Conservation (phyloP, 35 echinoderm and acorn worm species). For the Ptychodera flava region DNA sequence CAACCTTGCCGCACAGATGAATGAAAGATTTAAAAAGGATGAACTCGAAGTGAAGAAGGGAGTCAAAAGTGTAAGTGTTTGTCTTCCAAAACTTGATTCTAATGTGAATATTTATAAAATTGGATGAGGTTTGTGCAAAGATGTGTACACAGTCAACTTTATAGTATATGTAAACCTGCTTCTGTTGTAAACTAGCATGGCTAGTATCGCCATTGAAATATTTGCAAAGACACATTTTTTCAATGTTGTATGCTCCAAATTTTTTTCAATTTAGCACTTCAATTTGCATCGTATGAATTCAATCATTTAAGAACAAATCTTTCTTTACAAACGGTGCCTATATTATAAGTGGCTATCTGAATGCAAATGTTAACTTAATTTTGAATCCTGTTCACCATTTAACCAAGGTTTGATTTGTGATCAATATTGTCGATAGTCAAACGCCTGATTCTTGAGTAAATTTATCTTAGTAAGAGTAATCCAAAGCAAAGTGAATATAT, state of each 20-base stretch:
- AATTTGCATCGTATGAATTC: too few relatives aligned
- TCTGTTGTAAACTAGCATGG: neutral
- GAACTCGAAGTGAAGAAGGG: conserved; percentile 45
- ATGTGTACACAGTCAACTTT: neutral
- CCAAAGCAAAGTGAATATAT: too few relatives aligned
- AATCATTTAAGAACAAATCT: too few relatives aligned
- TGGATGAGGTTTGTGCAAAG: neutral
- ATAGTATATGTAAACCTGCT: neutral
- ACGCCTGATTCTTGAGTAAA: too few relatives aligned
- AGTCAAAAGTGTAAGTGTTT: conserved; percentile 50
- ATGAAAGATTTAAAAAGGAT: conserved; percentile 57
- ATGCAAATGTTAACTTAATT: too few relatives aligned
- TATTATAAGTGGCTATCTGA: too few relatives aligned
- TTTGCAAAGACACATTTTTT: neutral
- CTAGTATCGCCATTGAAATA: neutral
- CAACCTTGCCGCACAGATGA: conserved; percentile 51
- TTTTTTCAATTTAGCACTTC: too few relatives aligned
- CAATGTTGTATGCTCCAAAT: neutral
- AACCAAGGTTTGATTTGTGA: too few relatives aligned
- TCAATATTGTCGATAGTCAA: too few relatives aligned
- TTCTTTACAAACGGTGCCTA: too few relatives aligned
- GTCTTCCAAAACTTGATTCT: neutral
- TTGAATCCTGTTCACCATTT: too few relatives aligned
- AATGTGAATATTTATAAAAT: neutral
- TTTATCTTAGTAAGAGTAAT: too few relatives aligned